Evolutionary conservation across 2,888 invertebrate species (phyloP).

Genomic region (Zootermopsis nevadensis): DNA sequence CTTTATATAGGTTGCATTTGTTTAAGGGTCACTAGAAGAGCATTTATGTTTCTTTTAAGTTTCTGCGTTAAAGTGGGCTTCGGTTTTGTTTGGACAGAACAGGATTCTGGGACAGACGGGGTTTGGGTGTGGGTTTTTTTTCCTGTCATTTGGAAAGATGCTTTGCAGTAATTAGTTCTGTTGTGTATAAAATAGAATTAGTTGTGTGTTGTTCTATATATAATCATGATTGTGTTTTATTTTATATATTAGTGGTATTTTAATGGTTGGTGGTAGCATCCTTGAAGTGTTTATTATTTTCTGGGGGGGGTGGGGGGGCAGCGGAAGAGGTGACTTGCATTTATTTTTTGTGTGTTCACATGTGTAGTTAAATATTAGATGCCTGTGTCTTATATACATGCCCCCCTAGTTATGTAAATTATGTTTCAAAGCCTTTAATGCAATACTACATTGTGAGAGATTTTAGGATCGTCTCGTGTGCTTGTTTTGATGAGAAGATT

Average conservation of each 20-base stretch:
- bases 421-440: not conserved
- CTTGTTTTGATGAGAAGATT: not conserved
- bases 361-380: not conserved
- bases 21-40: not conserved
- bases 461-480: not conserved
- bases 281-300: not conserved
- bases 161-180: not conserved
- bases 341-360: not conserved
- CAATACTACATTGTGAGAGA: not conserved
- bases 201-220: not conserved
- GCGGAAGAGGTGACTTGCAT: not conserved
- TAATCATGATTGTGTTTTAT: constrained; percentile 10
- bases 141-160: not conserved
- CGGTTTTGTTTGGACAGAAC: not conserved
- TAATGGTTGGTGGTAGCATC: constrained; percentile 18
- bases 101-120: not conserved
- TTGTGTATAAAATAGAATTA: not conserved
- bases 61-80: not conserved
- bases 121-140: not conserved
- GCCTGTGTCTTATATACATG: not conserved
- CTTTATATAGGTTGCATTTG: not conserved
- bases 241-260: not conserved
- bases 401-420: not conserved
- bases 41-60: not conserved
- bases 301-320: not conserved